Evolutionary conservation across 2,113 vertebrate species (phyloP).

Genomic region (Pipra filicauda): DNA sequence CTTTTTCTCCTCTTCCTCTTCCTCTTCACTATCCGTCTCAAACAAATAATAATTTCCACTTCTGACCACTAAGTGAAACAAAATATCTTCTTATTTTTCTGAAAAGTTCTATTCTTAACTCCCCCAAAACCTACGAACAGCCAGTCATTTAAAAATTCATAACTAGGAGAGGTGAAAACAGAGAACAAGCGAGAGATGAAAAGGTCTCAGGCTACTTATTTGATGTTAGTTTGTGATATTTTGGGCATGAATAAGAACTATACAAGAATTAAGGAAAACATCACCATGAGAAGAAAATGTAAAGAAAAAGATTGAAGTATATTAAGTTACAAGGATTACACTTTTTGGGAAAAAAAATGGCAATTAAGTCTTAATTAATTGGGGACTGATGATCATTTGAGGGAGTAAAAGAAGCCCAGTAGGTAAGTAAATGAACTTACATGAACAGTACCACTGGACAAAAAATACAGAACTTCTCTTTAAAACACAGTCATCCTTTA

Average conservation of each 20-base stretch:
- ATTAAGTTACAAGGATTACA: not conserved
- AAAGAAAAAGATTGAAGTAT: not conserved
- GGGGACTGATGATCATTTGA: not conserved
- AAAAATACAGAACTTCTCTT: slow-evolving; percentile 32
- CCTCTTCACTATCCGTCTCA: slow-evolving; percentile 99
- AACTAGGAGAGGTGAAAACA: not conserved
- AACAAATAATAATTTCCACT: slow-evolving; percentile 99
- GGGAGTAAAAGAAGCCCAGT: slow-evolving; percentile 23
- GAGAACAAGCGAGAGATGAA: slow-evolving; percentile 32
- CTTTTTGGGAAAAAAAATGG: not conserved
- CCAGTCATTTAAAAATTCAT: slow-evolving; percentile 8
- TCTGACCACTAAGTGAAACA: slow-evolving; percentile 93
- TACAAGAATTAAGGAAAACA: not conserved
- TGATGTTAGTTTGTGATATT: not conserved
- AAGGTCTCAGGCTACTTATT: not conserved
- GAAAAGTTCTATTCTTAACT: slow-evolving; percentile 41
- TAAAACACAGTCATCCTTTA: slow-evolving; percentile 26
- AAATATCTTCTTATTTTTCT: slow-evolving; percentile 75
- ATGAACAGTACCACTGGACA: slow-evolving; percentile 17
- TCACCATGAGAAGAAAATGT: not conserved
- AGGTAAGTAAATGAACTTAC: slow-evolving; percentile 11
- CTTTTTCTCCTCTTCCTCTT: slow-evolving; percentile 90
- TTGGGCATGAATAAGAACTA: not conserved
- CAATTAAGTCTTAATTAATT: not conserved
- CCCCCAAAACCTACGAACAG: slow-evolving; percentile 4